phyloP scores from a whole-genome alignment of 2,113 vertebrate species.

The Pyxicephalus adspersus region DNA sequence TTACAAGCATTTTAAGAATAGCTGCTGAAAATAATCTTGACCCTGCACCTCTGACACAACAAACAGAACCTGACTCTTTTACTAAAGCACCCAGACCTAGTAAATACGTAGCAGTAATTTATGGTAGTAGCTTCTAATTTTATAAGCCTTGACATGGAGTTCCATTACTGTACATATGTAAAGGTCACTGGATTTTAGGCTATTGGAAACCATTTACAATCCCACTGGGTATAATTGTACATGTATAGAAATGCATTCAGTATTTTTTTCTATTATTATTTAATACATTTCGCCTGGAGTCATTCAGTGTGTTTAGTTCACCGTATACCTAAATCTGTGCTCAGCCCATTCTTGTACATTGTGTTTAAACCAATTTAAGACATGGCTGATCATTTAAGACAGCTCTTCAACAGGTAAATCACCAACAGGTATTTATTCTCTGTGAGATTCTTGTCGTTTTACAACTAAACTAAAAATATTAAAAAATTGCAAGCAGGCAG shows the following conservation, averaged over 20 bases:
- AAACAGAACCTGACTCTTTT: neutral
- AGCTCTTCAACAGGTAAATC: too few relatives aligned
- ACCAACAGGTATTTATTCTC: too few relatives aligned
- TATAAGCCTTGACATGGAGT: conserved; percentile 12
- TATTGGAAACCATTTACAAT: neutral
- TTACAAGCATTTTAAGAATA: conserved; percentile 4
- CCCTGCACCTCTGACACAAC: neutral
- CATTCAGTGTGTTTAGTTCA: too few relatives aligned
- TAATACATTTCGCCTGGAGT: too few relatives aligned
- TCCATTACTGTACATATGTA: neutral
- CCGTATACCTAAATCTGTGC: too few relatives aligned
- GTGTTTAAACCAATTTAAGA: too few relatives aligned
- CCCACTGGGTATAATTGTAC: neutral
- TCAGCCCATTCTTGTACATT: too few relatives aligned
- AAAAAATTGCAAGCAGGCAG: too few relatives aligned
- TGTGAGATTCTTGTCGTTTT: too few relatives aligned
- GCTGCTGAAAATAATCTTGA: neutral
- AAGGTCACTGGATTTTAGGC: neutral
- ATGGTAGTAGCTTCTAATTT: conserved; percentile 10
- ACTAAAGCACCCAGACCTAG: neutral
- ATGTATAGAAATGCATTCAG: neutral
- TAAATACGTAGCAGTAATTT: conserved; percentile 2
- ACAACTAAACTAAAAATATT: too few relatives aligned
- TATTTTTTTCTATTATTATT: too few relatives aligned
- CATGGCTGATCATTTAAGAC: too few relatives aligned